A percentile compares a stretch with the other conserved stretches of the same genome.
Evolutionary conservation across 2,797 vertebrate species (phyloP).

Genomic region (Telmatherina bonti): DNA sequence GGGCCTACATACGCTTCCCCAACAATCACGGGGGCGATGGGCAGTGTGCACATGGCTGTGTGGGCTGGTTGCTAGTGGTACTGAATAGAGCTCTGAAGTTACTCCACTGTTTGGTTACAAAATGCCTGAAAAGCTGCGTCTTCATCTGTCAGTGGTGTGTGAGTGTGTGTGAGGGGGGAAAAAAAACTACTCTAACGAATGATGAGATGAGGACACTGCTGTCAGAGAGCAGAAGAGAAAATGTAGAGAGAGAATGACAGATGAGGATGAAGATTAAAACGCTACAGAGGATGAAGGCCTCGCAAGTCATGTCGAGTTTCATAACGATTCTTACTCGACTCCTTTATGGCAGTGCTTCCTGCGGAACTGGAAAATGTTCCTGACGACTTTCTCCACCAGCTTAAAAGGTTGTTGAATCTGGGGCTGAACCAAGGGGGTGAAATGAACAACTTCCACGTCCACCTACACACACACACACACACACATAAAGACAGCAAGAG

Average conservation of each 20-base stretch:
- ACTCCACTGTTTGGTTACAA: constrained; percentile 28
- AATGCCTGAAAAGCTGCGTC: constrained; percentile 26
- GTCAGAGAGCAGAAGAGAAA: constrained; percentile 50
- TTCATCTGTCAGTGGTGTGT: constrained; percentile 5
- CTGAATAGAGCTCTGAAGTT: constrained; percentile 34
- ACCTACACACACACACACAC: constrained; percentile 89
- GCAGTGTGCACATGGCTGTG: constrained; percentile 45
- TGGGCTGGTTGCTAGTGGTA: constrained; percentile 39
- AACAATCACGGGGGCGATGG: constrained; percentile 66
- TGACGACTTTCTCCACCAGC: constrained; percentile 94
- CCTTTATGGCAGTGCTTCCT: constrained; percentile 92
- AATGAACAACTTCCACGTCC: constrained; percentile 93
- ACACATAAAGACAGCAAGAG: constrained; percentile 38
- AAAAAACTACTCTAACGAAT: constrained; percentile 36
- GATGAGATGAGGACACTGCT: constrained; percentile 41
- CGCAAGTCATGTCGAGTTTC: constrained; percentile 8
- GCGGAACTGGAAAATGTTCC: constrained; percentile 91
- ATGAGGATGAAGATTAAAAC: constrained; percentile 54
- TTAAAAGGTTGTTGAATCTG: constrained; percentile 93
- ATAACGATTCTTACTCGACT: constrained; percentile 84
- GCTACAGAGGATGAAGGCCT: constrained; percentile 12
- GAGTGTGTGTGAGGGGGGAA: background rate
- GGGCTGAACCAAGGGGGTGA: constrained; percentile 90
- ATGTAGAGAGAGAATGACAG: constrained; percentile 51
- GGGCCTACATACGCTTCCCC: constrained; percentile 62